These are phyloP conservation scores for Siderastrea radians DNA, from an alignment of 92 coral and sea anemone species.

Conservation along the genomic window DNA sequence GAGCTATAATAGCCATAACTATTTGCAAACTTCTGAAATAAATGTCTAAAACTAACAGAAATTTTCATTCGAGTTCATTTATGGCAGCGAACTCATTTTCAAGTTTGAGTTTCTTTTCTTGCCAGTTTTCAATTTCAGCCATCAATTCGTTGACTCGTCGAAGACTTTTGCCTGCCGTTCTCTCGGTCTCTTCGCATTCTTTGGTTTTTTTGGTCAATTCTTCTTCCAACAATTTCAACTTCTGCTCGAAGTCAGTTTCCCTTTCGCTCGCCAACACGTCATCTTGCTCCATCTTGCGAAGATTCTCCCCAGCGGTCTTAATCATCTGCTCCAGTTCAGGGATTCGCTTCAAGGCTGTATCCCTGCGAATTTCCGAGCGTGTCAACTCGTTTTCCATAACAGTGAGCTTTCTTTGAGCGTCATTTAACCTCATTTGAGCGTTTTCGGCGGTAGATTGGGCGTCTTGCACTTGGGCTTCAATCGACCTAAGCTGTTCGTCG, in stretches of 20 bases:
- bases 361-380: slow-evolving; percentile 53
- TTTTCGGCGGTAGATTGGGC: slow-evolving; percentile 51
- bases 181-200: slow-evolving; percentile 52
- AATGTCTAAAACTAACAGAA: neutral
- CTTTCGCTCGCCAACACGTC: slow-evolving; percentile 71
- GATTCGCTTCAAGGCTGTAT: slow-evolving; percentile 53
- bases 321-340: slow-evolving; percentile 52
- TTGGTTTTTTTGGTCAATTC: slow-evolving; percentile 45
- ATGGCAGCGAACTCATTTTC: slow-evolving; percentile 52
- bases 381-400: slow-evolving; percentile 57
- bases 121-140: slow-evolving; percentile 42
- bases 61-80: slow-evolving; percentile 1
- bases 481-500: slow-evolving; percentile 57
- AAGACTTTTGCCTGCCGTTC: slow-evolving; percentile 15
- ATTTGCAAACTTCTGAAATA: neutral
- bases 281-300: slow-evolving; percentile 57
- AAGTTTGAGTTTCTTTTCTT: slow-evolving; percentile 38
- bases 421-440: slow-evolving; percentile 60
- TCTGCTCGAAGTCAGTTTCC: slow-evolving; percentile 68
- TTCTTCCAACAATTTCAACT: slow-evolving; percentile 53
- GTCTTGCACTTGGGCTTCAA: slow-evolving; percentile 52
- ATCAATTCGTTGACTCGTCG: slow-evolving; percentile 48
- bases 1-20: neutral
- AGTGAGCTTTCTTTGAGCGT: slow-evolving; percentile 71
- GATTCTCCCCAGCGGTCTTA: slow-evolving; percentile 63